Conservation (phyloP, 2,797 vertebrate genomes). For the Champsocephalus gunnari region DNA sequence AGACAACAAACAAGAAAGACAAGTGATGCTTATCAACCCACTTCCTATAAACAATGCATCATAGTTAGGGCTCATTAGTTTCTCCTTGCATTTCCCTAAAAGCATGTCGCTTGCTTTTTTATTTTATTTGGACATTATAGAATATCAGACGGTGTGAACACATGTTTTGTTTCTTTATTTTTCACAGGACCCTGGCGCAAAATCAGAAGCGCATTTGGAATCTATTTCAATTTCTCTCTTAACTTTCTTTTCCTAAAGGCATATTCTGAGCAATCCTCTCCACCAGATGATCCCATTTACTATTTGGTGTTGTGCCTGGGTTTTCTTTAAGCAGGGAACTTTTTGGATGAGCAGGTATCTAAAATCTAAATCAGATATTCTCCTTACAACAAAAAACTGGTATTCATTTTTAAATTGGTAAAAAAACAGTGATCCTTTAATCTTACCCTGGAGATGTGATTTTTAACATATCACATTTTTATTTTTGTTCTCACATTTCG, state of each 20-base stretch:
- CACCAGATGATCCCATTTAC: slow-evolving; percentile 5
- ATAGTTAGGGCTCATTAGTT: slow-evolving; percentile 36
- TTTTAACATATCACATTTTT: slow-evolving; percentile 28
- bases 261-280: background rate
- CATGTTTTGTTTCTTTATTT: background rate
- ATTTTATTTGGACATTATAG: slow-evolving; percentile 4
- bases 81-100: background rate
- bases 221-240: slow-evolving; percentile 12
- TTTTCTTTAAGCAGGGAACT: slow-evolving; percentile 7
- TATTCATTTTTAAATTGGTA: background rate
- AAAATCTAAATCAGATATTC: slow-evolving; percentile 1
- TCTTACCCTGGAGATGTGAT: slow-evolving; percentile 7
- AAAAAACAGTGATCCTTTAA: slow-evolving; percentile 37
- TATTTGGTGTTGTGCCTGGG: background rate
- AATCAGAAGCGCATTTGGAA: slow-evolving; percentile 24
- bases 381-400: background rate
- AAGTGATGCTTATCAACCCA: background rate
- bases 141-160: background rate
- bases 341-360: slow-evolving; percentile 11
- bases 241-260: slow-evolving; percentile 1
- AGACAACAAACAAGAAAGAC: slow-evolving; percentile 38
- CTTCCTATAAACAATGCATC: slow-evolving; percentile 29
- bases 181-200: background rate
- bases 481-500: slow-evolving; percentile 4
- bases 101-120: slow-evolving; percentile 29